These are phyloP conservation scores for Vimba vimba DNA, from an alignment of 2,113 vertebrate species.

Conservation along the genomic window DNA sequence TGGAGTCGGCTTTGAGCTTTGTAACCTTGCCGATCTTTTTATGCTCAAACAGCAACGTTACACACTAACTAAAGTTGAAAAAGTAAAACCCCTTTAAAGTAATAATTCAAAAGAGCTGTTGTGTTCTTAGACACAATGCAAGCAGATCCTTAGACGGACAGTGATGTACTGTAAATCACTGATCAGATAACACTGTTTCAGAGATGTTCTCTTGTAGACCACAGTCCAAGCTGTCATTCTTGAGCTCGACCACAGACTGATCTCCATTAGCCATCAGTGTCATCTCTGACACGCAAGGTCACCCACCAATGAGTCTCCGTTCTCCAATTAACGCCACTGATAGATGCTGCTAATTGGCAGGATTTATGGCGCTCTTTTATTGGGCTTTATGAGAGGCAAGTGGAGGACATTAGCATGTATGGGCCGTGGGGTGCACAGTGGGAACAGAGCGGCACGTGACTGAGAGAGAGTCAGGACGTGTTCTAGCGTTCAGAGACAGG, in stretches of 20 bases:
- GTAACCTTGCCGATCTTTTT: too few relatives aligned
- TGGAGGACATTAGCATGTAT: conserved; percentile 82
- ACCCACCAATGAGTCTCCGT: conserved; percentile 76
- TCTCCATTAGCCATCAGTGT: conserved; percentile 53
- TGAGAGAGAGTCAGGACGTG: conserved; percentile 25
- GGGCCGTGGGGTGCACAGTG: conserved; percentile 71
- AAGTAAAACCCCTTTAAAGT: neutral
- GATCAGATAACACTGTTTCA: neutral
- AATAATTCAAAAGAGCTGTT: neutral
- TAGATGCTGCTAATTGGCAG: conserved; percentile 81
- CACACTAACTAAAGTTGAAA: too few relatives aligned
- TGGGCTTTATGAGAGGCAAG: conserved; percentile 81
- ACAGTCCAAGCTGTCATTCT: too few relatives aligned
- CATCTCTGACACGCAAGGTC: conserved; percentile 76
- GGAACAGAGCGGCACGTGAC: conserved; percentile 60
- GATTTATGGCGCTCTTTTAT: conserved; percentile 82
- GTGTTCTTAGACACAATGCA: neutral
- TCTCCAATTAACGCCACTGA: conserved; percentile 83
- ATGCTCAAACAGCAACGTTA: too few relatives aligned
- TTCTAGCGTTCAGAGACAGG: neutral
- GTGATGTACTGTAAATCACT: neutral
- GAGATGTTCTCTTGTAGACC: too few relatives aligned
- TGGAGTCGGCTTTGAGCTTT: too few relatives aligned
- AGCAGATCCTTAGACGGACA: neutral
- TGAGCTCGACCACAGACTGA: conserved; percentile 37